Evolutionary conservation across 30 jellyfish, hydroid and myxozoan species (phyloP).

Genomic region (Nemopilema nomurai): DNA sequence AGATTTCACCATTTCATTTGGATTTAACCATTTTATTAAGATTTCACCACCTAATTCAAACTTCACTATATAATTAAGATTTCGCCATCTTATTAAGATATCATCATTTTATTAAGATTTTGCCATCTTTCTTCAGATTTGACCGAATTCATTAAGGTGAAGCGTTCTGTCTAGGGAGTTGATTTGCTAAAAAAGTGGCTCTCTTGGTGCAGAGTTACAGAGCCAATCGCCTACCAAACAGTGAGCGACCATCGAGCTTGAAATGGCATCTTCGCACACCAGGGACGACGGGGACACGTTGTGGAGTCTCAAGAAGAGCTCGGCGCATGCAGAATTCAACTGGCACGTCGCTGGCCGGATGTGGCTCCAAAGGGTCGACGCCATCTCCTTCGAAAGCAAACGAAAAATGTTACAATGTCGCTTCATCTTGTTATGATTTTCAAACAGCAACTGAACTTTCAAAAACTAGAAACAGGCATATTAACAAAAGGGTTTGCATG

Average conservation of each 20-base stretch:
- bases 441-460: background rate
- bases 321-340: constrained; percentile 69
- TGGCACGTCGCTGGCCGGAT: constrained; percentile 75
- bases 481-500: no score
- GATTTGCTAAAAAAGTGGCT: no score
- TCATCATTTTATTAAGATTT: no score
- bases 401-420: no score
- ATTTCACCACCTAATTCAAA: background rate
- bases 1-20: background rate
- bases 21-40: background rate
- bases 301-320: constrained; percentile 85
- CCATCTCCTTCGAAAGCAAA: constrained; percentile 65
- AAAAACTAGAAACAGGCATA: background rate
- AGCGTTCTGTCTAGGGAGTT: no score
- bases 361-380: constrained; percentile 79
- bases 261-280: constrained; percentile 85
- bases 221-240: constrained; percentile 52
- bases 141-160: no score
- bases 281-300: constrained; percentile 74
- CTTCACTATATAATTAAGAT: background rate
- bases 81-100: background rate
- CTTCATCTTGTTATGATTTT: background rate
- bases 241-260: constrained; percentile 66
- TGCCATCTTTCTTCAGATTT: no score
- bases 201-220: background rate